Evolutionary conservation across 1,140 invertebrate genomes (phyloP).

Genomic region (Drosophila aff.): DNA sequence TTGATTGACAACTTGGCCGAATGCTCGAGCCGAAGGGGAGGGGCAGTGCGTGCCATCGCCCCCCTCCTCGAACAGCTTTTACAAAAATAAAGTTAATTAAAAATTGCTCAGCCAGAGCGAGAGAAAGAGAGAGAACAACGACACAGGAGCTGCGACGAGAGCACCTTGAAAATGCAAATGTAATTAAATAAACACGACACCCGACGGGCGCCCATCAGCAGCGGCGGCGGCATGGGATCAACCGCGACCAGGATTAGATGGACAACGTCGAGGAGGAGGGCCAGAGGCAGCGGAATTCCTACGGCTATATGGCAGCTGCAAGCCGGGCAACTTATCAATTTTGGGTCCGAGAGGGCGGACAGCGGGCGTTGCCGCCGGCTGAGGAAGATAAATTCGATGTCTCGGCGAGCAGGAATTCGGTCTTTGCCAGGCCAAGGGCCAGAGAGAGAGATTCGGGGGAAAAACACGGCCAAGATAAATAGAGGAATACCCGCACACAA

Average conservation of each 20-base stretch:
- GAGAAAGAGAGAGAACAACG: constrained; percentile 10
- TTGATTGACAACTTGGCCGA: constrained; percentile 78
- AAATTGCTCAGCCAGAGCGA: constrained; percentile 42
- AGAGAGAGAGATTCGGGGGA: background rate
- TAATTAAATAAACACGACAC: constrained; percentile 73
- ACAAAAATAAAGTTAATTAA: constrained; percentile 80
- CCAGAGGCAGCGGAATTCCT: background rate
- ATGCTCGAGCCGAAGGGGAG: constrained; percentile 1
- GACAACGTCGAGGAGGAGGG: background rate
- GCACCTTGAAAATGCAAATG: constrained; percentile 70
- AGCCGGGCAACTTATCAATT: constrained; percentile 27
- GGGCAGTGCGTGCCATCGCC: constrained; percentile 8
- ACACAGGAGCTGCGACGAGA: constrained; percentile 34
- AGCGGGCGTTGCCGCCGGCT: constrained; percentile 10
- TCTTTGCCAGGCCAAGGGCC: constrained; percentile 18
- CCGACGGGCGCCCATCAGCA: constrained; percentile 23
- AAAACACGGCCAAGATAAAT: constrained; percentile 17
- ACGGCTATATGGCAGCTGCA: constrained; percentile 10
- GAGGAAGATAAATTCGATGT: constrained; percentile 68
- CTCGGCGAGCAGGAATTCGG: constrained; percentile 26
- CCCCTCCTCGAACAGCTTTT: constrained; percentile 41
- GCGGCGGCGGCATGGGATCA: background rate
- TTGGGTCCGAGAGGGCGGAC: constrained; percentile 6
- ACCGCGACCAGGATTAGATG: constrained; percentile 27
- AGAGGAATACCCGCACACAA: background rate